These are phyloP conservation scores for Rhinatrema bivittatum DNA, from an alignment of 2,797 vertebrate genomes.

Conservation along the genomic window DNA sequence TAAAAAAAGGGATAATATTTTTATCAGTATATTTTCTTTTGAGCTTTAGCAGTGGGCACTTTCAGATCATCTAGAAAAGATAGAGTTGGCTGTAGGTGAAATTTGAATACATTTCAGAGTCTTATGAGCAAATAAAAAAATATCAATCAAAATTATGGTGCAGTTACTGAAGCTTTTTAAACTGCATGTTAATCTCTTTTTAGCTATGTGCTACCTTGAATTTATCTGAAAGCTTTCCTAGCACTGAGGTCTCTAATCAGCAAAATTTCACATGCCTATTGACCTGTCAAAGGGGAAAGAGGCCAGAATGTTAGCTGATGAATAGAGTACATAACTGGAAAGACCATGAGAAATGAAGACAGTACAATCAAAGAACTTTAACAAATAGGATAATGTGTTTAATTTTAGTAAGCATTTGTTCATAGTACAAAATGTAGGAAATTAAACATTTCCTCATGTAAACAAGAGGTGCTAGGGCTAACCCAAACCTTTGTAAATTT, in stretches of 20 bases:
- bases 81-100: not conserved
- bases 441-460: conserved; percentile 37
- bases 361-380: conserved; percentile 37
- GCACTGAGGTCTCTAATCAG: conserved; percentile 2
- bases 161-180: conserved; percentile 39
- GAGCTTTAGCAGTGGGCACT: conserved; percentile 4
- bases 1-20: no score
- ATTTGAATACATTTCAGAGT: not conserved
- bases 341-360: conserved; percentile 28
- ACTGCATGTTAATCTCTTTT: conserved; percentile 34
- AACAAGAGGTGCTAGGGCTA: conserved; percentile 47
- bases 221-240: conserved; percentile 30
- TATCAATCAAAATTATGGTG: conserved; percentile 31
- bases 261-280: conserved; percentile 4
- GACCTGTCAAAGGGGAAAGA: no score
- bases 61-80: conserved; percentile 4
- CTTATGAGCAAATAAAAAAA: conserved; percentile 9
- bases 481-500: conserved; percentile 49
- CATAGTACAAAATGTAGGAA: conserved; percentile 40
- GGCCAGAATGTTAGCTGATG: no score
- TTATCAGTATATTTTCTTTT: no score
- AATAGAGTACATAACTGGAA: no score
- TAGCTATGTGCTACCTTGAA: conserved; percentile 34
- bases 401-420: conserved; percentile 36
- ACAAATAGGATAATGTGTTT: conserved; percentile 31